These are phyloP conservation scores for Anhinga rufa DNA, from an alignment of 2,113 vertebrate genomes.

Conservation along the genomic window DNA sequence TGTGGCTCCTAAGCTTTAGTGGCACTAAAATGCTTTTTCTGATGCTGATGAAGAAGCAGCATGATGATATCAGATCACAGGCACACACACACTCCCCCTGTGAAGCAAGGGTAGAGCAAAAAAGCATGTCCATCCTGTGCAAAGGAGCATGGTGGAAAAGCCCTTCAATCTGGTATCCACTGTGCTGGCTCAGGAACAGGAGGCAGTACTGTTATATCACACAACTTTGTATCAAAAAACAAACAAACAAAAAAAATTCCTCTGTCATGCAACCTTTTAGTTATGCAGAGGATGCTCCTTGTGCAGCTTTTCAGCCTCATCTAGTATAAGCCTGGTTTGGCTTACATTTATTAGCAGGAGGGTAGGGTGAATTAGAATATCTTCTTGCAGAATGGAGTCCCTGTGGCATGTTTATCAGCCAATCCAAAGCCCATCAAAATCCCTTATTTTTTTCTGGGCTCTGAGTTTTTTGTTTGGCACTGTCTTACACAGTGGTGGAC, in stretches of 20 bases:
- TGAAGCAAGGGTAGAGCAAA: not conserved
- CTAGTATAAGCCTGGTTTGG: not conserved
- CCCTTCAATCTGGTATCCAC: not conserved
- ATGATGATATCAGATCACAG: not conserved
- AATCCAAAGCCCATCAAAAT: not conserved
- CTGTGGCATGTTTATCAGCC: not conserved
- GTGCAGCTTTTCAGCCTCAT: not conserved
- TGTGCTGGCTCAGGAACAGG: not conserved
- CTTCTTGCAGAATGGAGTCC: not conserved
- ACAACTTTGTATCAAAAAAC: not conserved
- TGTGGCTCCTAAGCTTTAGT: not conserved
- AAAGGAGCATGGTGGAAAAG: not conserved
- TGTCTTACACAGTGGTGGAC: not conserved
- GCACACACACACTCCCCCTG: not conserved
- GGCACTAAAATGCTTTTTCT: not conserved
- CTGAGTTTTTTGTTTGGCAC: not conserved
- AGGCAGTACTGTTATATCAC: not conserved
- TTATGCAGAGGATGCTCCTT: not conserved
- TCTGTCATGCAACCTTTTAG: not conserved
- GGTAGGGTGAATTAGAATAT: not conserved
- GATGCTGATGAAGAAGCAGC: not conserved
- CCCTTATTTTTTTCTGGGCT: not conserved
- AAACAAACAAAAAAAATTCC: not conserved
- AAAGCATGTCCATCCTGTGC: not conserved
- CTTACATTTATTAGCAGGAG: not conserved